These are phyloP conservation scores for Tokudaia tokunoshimensis DNA, from an alignment of 2,797 vertebrate species.

Conservation along the genomic window DNA sequence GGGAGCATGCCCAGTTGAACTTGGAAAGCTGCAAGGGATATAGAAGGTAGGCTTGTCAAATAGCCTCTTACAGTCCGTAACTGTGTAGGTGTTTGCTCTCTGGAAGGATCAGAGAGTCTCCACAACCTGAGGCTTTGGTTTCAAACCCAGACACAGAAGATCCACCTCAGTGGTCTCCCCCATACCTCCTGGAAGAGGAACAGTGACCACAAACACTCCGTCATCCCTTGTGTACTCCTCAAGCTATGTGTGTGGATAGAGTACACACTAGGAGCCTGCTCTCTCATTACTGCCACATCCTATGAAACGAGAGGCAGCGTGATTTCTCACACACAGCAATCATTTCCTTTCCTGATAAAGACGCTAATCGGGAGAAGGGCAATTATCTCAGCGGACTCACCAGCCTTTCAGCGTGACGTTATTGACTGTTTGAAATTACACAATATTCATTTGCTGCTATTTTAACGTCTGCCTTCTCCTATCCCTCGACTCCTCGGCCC, in stretches of 20 bases:
- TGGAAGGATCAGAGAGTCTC: not conserved
- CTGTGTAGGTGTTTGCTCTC: not conserved
- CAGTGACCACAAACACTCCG: not conserved
- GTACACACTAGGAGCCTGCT: not conserved
- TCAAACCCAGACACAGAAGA: not conserved
- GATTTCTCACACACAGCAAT: constrained; percentile 59
- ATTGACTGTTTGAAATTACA: constrained; percentile 72
- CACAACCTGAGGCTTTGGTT: not conserved
- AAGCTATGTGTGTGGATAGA: not conserved
- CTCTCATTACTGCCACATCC: constrained; percentile 46
- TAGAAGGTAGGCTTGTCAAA: not conserved
- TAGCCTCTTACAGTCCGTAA: not conserved
- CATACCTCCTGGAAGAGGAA: not conserved
- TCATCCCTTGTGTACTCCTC: not conserved
- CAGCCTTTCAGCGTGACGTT: constrained; percentile 69
- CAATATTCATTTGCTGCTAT: constrained; percentile 75
- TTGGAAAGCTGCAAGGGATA: not conserved
- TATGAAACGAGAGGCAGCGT: not conserved
- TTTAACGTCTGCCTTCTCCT: constrained; percentile 68
- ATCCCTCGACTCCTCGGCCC: not conserved
- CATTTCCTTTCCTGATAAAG: constrained; percentile 74
- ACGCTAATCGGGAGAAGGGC: constrained; percentile 71
- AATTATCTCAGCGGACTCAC: constrained; percentile 74
- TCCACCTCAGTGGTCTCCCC: not conserved
- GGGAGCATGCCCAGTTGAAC: not conserved